phyloP scores from a whole-genome alignment of 2,797 vertebrate species.

The Intellagama lesueurii region DNA sequence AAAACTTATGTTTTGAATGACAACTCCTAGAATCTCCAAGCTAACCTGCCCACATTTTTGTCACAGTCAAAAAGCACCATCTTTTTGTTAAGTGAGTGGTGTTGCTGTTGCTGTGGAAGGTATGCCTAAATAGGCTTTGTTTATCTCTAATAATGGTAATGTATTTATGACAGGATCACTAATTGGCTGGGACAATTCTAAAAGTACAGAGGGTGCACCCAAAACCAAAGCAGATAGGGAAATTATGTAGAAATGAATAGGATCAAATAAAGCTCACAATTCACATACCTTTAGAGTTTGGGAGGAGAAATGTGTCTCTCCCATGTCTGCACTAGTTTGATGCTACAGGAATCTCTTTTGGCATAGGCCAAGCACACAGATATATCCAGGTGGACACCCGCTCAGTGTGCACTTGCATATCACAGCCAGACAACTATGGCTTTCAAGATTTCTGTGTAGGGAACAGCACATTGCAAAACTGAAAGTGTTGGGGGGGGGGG shows the following conservation, averaged over 20 bases:
- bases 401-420: not conserved
- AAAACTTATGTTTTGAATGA: no score
- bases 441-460: not conserved
- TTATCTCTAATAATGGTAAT: not conserved
- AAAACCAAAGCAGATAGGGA: not conserved
- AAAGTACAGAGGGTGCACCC: not conserved
- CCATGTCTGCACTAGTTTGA: not conserved
- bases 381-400: not conserved
- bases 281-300: not conserved
- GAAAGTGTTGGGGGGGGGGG: not conserved
- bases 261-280: not conserved
- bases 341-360: not conserved
- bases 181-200: not conserved
- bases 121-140: not conserved
- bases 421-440: not conserved
- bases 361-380: not conserved
- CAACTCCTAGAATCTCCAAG: no score
- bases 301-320: not conserved
- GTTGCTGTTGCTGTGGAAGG: not conserved
- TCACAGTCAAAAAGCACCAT: not conserved
- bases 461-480: constrained; percentile 15
- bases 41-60: not conserved
- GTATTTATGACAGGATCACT: not conserved
- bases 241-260: not conserved
- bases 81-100: no score